Percentiles rank a stretch among this genome's conserved stretches.
These are phyloP conservation scores for Harpagus bidentatus DNA, from an alignment of 2,113 vertebrate species.

Conservation along the genomic window DNA sequence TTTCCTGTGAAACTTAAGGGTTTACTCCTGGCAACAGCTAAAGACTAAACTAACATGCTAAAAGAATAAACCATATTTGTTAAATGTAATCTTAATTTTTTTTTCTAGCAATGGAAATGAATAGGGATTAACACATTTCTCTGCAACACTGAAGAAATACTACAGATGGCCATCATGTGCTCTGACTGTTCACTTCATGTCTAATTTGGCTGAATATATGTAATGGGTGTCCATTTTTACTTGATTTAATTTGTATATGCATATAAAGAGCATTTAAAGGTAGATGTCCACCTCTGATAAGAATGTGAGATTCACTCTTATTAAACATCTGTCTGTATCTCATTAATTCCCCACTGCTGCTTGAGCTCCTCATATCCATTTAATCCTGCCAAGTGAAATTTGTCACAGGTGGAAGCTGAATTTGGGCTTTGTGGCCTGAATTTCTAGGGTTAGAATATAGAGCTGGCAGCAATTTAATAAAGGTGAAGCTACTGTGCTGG, in stretches of 20 bases:
- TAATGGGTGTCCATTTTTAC: neutral
- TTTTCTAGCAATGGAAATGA: neutral
- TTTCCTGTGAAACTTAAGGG: conserved; percentile 8
- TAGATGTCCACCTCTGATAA: neutral
- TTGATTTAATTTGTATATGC: neutral
- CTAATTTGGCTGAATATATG: neutral
- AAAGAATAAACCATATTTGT: conserved; percentile 11
- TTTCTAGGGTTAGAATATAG: neutral
- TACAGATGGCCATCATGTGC: neutral
- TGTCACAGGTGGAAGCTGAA: neutral
- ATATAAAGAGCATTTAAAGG: neutral
- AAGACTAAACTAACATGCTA: neutral
- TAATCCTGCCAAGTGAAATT: neutral
- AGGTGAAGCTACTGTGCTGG: neutral
- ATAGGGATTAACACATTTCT: neutral
- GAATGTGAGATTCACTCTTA: neutral
- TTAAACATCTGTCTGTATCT: neutral
- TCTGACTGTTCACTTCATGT: neutral
- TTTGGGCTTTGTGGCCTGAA: neutral
- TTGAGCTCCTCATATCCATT: neutral
- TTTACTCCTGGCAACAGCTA: neutral
- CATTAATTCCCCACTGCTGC: neutral
- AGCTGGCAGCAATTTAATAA: neutral
- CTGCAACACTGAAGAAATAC: neutral
- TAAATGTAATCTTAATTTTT: neutral